A percentile compares a stretch with the other conserved stretches of the same genome.
Conservation (phyloP, 2,113 vertebrate genomes). For the Xenus cinereus region DNA sequence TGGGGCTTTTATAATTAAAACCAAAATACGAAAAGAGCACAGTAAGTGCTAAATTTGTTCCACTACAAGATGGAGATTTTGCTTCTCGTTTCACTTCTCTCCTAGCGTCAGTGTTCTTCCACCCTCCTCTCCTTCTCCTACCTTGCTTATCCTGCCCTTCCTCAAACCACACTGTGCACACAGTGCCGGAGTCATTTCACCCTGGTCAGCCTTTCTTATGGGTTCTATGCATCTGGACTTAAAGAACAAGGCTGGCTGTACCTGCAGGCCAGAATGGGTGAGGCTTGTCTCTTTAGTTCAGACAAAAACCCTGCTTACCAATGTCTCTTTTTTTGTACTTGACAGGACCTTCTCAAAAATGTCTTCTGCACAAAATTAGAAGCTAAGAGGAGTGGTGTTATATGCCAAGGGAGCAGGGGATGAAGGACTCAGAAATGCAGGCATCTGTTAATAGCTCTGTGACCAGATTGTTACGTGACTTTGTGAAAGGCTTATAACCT, state of each 20-base stretch:
- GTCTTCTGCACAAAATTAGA: not conserved
- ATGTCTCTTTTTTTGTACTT: not conserved
- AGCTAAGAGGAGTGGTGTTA: not conserved
- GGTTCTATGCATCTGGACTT: not conserved
- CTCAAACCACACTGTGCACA: not conserved
- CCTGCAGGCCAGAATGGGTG: not conserved
- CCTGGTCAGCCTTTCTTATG: not conserved
- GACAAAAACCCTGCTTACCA: not conserved
- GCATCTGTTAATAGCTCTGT: slow-evolving; percentile 16
- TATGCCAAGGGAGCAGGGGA: not conserved
- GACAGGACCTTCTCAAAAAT: not conserved
- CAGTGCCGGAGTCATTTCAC: not conserved
- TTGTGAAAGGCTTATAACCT: not conserved
- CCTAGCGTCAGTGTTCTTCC: not conserved
- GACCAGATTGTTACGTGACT: not conserved
- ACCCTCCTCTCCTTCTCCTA: not conserved
- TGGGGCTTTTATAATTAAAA: not conserved
- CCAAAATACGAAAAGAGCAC: not conserved
- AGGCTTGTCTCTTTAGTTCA: not conserved
- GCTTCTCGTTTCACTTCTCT: not conserved
- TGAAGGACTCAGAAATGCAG: not conserved
- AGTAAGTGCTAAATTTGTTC: not conserved
- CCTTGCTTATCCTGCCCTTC: not conserved
- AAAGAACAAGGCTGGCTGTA: not conserved
- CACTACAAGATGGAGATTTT: not conserved